Evolutionary conservation across 2,888 invertebrate genomes (phyloP), one percentile per base, ranked within the genome.

Genomic region (Girardia tigrina): DNA sequence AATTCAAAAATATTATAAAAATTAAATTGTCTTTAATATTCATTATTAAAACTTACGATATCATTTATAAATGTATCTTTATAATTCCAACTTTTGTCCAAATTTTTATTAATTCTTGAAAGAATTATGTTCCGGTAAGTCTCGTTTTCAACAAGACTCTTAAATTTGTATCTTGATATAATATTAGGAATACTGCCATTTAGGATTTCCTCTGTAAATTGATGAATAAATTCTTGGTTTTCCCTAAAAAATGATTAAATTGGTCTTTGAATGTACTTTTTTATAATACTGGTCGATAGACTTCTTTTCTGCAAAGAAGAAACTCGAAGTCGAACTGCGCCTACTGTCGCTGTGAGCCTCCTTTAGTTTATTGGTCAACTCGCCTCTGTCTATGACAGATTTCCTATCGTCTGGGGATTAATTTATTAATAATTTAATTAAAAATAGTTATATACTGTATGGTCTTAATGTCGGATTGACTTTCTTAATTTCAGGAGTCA

Each of bases 41-140:
- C n/a, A 4, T 12, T 2, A 12, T 2, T 56, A 56, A 2, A 56
- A 56, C 56, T 56, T 56, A 56, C 56, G 4, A 56, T 23, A 16
- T 56, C 56, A n/a, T 56, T 56, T 8, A 56, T 56, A 56, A 56
- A 56, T 8, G 56, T 56, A 8, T 56, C 56, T 56, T 56, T 56
- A 16, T 16, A 36, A 36, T 36, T 36, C 6, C 4, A 20, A 56
- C 23, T 56, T 16, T 56, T 56, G 20, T 56, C 56, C 6, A 56
- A 23, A 56, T 56, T 56, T 56, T 56, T 56, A n/a, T 56, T 56
- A 56, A 56, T 56, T 20, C 56, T n/a, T 2, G 56, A 4, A 56
- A 56, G 56, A 56, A 56, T 56, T 23, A 56, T 6, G 23, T 56
- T 56, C 2, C 56, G 56, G 23, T 56, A 56, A 16, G 56, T 23